phyloP scores from a whole-genome alignment of 2,888 invertebrate genomes.

The Gastracanthus pulcherrimus region DNA sequence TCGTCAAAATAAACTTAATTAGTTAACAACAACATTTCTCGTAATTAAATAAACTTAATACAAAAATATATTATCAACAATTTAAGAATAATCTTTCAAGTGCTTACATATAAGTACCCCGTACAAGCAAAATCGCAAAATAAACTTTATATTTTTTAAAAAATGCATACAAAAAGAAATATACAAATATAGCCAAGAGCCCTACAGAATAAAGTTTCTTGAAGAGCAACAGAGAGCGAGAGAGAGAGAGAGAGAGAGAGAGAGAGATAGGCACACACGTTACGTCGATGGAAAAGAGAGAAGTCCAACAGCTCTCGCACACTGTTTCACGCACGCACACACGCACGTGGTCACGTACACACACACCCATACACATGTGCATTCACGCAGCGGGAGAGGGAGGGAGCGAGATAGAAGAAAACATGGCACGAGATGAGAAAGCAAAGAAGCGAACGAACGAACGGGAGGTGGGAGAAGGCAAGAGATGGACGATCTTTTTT shows the following conservation, averaged over 20 bases:
- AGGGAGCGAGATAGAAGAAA: slow-evolving; percentile 54
- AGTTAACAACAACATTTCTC: too few species aligned
- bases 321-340: background rate
- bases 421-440: slow-evolving; percentile 66
- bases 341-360: background rate
- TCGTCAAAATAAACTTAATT: background rate
- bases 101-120: too few species aligned
- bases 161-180: background rate
- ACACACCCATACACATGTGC: slow-evolving; percentile 14
- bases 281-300: slow-evolving; percentile 48
- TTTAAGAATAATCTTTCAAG: too few species aligned
- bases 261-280: slow-evolving; percentile 23
- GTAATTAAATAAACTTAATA: too few species aligned
- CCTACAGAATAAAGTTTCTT: slow-evolving; percentile 33
- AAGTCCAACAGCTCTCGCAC: background rate
- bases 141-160: background rate
- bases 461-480: slow-evolving; percentile 35
- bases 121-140: too few species aligned
- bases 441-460: slow-evolving; percentile 62
- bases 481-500: slow-evolving; percentile 50
- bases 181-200: background rate
- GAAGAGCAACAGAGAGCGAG: too few species aligned
- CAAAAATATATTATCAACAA: too few species aligned
- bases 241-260: too few species aligned
- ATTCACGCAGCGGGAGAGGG: background rate